Conservation (phyloP, 2,888 invertebrate species). For the Tenthredo mesomela region DNA sequence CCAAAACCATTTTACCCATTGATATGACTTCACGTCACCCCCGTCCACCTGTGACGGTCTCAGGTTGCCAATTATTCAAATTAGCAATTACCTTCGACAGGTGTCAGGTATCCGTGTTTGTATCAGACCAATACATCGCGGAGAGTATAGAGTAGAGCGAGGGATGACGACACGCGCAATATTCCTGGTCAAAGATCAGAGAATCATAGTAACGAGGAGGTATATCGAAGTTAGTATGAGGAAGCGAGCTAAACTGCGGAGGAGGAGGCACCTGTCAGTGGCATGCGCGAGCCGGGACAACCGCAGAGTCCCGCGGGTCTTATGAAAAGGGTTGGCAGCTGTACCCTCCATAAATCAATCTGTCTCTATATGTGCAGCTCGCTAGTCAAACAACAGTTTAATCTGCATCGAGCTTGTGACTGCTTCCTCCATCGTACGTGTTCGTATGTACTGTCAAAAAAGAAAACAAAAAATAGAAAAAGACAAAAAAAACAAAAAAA, state of each 20-base stretch:
- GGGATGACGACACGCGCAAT: slow-evolving; percentile 21
- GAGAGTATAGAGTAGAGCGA: not conserved
- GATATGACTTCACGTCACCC: not conserved
- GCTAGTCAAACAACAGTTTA: slow-evolving; percentile 44
- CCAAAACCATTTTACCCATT: not conserved
- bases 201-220: not conserved
- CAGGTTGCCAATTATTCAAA: slow-evolving; percentile 36
- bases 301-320: slow-evolving; percentile 53
- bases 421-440: not conserved
- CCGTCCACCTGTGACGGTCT: slow-evolving; percentile 1
- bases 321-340: slow-evolving; percentile 54
- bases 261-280: slow-evolving; percentile 54
- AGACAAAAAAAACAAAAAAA: not conserved
- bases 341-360: slow-evolving; percentile 54
- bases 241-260: slow-evolving; percentile 57
- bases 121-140: not conserved
- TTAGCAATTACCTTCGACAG: slow-evolving; percentile 16
- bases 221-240: slow-evolving; percentile 60
- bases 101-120: slow-evolving; percentile 18
- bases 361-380: slow-evolving; percentile 43
- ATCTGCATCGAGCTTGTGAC: not conserved
- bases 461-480: not conserved
- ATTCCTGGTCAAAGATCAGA: slow-evolving; percentile 33
- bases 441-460: not conserved
- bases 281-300: slow-evolving; percentile 47